These are phyloP conservation scores for Graphium colonna DNA, from an alignment of 2,888 invertebrate species.

Conservation along the genomic window DNA sequence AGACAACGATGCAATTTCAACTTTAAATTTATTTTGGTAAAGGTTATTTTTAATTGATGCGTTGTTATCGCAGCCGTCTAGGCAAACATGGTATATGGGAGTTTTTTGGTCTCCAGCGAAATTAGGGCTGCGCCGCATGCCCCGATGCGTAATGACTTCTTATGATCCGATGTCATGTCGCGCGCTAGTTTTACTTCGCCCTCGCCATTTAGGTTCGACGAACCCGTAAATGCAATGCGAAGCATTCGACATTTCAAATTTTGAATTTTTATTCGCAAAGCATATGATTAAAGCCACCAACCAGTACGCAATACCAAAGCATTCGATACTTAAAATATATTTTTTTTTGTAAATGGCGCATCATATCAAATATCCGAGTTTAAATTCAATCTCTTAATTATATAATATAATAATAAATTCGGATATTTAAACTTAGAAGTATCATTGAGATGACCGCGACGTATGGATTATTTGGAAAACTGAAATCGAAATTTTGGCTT, in stretches of 20 bases:
- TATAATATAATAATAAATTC: no score
- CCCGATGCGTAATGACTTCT: slow-evolving; percentile 75
- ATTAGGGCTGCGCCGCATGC: slow-evolving; percentile 63
- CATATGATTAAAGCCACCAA: no score
- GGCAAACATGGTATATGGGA: slow-evolving; percentile 62
- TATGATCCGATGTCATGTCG: slow-evolving; percentile 76
- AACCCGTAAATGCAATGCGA: slow-evolving; percentile 30
- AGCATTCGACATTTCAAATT: slow-evolving; percentile 38
- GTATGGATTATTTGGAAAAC: no score
- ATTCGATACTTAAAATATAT: no score
- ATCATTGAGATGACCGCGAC: no score
- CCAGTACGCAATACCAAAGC: no score
- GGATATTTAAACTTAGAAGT: no score
- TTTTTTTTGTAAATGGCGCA: no score
- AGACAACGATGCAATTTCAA: slow-evolving; percentile 31
- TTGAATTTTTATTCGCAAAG: slow-evolving; percentile 28
- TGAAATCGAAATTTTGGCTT: no score
- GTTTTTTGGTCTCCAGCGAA: slow-evolving; percentile 55
- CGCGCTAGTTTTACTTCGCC: slow-evolving; percentile 54
- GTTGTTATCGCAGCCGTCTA: slow-evolving; percentile 46
- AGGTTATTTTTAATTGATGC: slow-evolving; percentile 32
- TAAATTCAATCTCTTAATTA: no score
- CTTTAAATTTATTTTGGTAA: slow-evolving; percentile 27
- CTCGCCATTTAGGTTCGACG: slow-evolving; percentile 52
- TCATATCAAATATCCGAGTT: no score